Evolutionary conservation across 2,113 vertebrate genomes (phyloP), one percentile per base, ranked within the genome.

Genomic region (Ariopsis seemanni): DNA sequence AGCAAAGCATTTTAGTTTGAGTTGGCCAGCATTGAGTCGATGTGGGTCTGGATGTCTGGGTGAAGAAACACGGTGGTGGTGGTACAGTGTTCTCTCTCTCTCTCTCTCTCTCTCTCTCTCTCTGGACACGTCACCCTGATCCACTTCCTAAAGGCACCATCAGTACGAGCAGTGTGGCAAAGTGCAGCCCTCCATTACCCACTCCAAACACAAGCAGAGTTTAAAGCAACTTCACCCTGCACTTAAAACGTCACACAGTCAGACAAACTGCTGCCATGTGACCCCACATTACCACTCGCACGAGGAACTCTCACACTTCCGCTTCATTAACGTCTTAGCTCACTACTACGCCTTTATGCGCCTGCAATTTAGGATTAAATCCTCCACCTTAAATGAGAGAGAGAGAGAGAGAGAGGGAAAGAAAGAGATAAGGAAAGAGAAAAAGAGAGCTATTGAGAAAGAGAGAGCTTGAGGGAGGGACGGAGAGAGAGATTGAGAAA

Each of bases 191-290:
- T 84, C 82, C 20, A 55, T 81, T 74, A 81, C 0, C 15, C 58
- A 79, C 69, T 78, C 60, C 57, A 75, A 67, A 87, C 25, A 4
- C 53, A 55, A 82, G 34, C 67, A 57, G 53, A 57, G 60, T 67
- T 69, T 7, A 14, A 78, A 83, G 53, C 55, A 53, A 87, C 52
- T 77, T 71, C 60, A 53, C 58, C 57, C 85, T 69, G 85, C 78
- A 86, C 78, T 86, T 86, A 82, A 82, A 86, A 69, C 63, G 20
- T 87, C 86, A 82, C 57, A 48, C 20, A 74, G 63, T 48, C 27
- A 34, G 27, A 90, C 81, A 53, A 86, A 69, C 55, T 57, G 62
- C 82, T 71, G 69, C 5, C 48, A 63, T 65, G 27, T 48, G 87
- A 89, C 78, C 67, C 72, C 30, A 11, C 82, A 27, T 74, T 85